Evolutionary conservation across 1,140 invertebrate species (phyloP).

Genomic region (Aricia agestis): DNA sequence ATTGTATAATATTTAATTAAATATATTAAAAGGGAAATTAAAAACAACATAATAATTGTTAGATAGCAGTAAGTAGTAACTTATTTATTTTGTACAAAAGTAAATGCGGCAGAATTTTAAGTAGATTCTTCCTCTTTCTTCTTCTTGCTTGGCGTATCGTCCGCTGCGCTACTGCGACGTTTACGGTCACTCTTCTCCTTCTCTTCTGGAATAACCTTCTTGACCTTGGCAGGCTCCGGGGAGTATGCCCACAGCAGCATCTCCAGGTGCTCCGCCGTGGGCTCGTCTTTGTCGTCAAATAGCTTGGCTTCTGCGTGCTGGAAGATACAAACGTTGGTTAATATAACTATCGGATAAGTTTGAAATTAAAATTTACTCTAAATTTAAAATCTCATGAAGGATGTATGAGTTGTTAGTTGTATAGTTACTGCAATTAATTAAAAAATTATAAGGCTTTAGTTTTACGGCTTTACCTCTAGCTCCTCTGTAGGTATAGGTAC

Average conservation of each 20-base stretch:
- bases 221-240: conserved; percentile 61
- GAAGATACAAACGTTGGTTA: conserved; percentile 17
- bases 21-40: neutral
- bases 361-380: too few relatives aligned
- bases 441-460: too few relatives aligned
- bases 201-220: conserved; percentile 54
- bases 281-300: conserved; percentile 78
- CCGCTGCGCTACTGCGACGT: conserved; percentile 41
- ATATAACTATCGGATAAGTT: too few relatives aligned
- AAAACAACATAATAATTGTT: neutral
- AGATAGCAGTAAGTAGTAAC: neutral
- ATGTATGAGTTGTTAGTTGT: too few relatives aligned
- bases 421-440: too few relatives aligned
- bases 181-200: conserved; percentile 37
- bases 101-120: conserved; percentile 11
- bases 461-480: too few relatives aligned
- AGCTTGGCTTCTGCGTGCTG: conserved; percentile 70
- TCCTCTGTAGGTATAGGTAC: too few relatives aligned
- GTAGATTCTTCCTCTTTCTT: conserved; percentile 38
- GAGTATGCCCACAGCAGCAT: conserved; percentile 82
- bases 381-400: too few relatives aligned
- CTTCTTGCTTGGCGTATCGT: conserved; percentile 51
- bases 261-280: conserved; percentile 78
- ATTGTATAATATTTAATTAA: neutral
- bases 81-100: conserved; percentile 14